Conservation (phyloP, 2,888 invertebrate species). For the Microlaimidae sp. region DNA sequence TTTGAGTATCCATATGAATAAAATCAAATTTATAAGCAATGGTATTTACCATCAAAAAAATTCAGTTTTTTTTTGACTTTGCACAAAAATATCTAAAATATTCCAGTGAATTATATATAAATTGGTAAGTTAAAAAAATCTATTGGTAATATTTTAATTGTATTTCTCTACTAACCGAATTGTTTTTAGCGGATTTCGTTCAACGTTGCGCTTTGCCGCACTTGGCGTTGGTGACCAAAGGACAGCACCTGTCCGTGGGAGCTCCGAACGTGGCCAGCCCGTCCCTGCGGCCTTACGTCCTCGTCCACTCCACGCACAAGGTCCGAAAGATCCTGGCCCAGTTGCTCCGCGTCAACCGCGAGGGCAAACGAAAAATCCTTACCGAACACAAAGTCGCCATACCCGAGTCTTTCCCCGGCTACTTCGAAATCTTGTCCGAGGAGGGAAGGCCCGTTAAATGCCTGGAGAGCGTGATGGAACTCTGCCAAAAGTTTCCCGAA, state of each 20-base stretch:
- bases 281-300: conserved; percentile 63
- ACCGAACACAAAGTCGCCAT: conserved; percentile 65
- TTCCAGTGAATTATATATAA: too few relatives aligned
- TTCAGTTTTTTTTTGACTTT: too few relatives aligned
- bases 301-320: conserved; percentile 54
- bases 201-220: conserved; percentile 56
- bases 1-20: too few relatives aligned
- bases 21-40: too few relatives aligned
- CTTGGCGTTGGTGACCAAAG: conserved; percentile 76
- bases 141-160: too few relatives aligned
- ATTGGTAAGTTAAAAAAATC: too few relatives aligned
- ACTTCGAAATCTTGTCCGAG: conserved; percentile 80
- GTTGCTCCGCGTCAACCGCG: not conserved
- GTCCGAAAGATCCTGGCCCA: conserved; percentile 51
- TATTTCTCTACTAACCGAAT: too few relatives aligned
- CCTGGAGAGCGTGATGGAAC: conserved; percentile 66
- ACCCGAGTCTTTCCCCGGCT: conserved; percentile 63
- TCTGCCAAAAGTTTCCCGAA: conserved; percentile 45
- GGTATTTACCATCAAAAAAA: too few relatives aligned
- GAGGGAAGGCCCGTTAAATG: conserved; percentile 76
- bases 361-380: conserved; percentile 53
- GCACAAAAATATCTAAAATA: too few relatives aligned
- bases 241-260: conserved; percentile 76
- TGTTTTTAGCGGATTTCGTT: conserved; percentile 35
- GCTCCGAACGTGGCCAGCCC: conserved; percentile 71